Base-by-base conservation (phyloP, 2,888 invertebrate species). In the Epinotia ramella region DNA sequence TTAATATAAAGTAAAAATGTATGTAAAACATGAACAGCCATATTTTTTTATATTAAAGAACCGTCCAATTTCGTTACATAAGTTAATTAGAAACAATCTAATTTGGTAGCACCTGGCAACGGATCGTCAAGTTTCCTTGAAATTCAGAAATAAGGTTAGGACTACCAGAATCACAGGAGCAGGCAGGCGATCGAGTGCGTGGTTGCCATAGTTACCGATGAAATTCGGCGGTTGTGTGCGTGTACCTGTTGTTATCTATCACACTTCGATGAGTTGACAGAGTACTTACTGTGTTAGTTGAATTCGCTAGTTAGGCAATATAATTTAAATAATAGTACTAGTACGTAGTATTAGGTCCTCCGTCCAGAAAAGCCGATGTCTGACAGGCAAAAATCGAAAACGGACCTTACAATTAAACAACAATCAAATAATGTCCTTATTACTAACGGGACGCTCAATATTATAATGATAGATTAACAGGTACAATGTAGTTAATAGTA, bases 81-180 rank as follows among this genome's bases (percentile, higher is more conserved):
- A 57, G 16, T 56, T 24, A 69, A 46, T 40, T 18, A 60, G 24
- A 24, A 20, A 9, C 68, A 63, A 49, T 66, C 75, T 71, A 56
- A 67, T 72, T 28, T 24, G 56, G 53, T 56, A 24, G 67, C 69
- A 71, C 75, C 69, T 65, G 68, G 83, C 80, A 71, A 80, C 77
- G 79, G 18, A 40, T 71, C 63, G 67, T 67, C 76, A 49, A 80
- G 79, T 89, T 92, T 92, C 91, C 92, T 91, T 92, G 91, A 92
- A 91, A 91, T 89, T 91, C 90, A 92, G 91, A 86, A 93, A 93
- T 94, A 94, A 94, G 93, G 94, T 94, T 94, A 93, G 89, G 85
- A 86, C 81, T 90, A 94, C 93, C 84, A 92, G 92, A 93, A 76
- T 0, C 76, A 24, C 86, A 94, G 84, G 82, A 80, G 67, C 57